A percentile compares a stretch with the other conserved stretches of the same genome.
Conservation (phyloP, 1,140 invertebrate genomes). For the Dysdera silvatica region DNA sequence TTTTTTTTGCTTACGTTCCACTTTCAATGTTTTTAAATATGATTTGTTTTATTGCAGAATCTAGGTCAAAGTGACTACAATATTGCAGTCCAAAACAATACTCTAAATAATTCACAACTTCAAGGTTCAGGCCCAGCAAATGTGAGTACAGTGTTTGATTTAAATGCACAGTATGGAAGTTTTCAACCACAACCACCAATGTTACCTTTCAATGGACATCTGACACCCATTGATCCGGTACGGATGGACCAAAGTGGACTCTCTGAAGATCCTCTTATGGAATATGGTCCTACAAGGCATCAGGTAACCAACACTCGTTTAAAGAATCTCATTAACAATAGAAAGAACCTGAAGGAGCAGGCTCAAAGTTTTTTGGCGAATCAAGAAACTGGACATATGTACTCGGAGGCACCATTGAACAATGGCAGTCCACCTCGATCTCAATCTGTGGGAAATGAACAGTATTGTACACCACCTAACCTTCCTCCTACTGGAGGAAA, state of each 20-base stretch:
- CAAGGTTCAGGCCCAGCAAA: background rate
- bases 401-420: slow-evolving; percentile 1
- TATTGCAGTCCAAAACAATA: slow-evolving; percentile 10
- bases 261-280: background rate
- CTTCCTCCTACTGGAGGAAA: too few species aligned
- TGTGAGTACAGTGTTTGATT: slow-evolving; percentile 12
- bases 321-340: slow-evolving; percentile 35
- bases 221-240: slow-evolving; percentile 9
- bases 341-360: slow-evolving; percentile 35
- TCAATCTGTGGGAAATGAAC: slow-evolving; percentile 4
- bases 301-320: slow-evolving; percentile 35
- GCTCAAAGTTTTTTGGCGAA: slow-evolving; percentile 15
- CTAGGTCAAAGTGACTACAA: slow-evolving; percentile 17
- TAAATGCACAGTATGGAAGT: slow-evolving; percentile 9
- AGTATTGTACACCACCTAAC: background rate
- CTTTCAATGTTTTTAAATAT: too few species aligned
- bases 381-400: slow-evolving; percentile 6
- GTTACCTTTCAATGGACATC: slow-evolving; percentile 22
- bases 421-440: background rate
- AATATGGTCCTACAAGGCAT: slow-evolving; percentile 30
- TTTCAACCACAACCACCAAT: slow-evolving; percentile 20
- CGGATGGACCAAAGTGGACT: slow-evolving; percentile 8
- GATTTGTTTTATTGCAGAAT: slow-evolving; percentile 1
- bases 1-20: too few species aligned
- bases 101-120: slow-evolving; percentile 4